Conservation (phyloP, 2,797 vertebrate species). For the Pseudochaenichthys georgianus region DNA sequence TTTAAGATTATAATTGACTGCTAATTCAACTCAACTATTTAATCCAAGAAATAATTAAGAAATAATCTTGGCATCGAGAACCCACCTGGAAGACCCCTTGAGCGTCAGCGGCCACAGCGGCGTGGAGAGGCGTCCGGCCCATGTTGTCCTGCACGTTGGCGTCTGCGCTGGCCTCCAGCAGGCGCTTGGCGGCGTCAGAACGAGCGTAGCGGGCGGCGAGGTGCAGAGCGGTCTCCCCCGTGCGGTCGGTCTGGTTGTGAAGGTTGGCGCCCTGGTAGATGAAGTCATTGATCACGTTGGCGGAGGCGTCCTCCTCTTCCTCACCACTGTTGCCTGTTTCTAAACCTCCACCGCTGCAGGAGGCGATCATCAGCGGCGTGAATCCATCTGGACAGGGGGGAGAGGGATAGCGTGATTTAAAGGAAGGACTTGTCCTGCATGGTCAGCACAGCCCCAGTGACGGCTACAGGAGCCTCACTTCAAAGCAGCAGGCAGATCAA, state of each 20-base stretch:
- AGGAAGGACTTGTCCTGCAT: constrained; percentile 23
- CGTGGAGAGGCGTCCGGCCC: constrained; percentile 95
- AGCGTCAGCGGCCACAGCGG: constrained; percentile 94
- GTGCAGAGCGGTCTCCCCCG: constrained; percentile 95
- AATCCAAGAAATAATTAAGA: neutral
- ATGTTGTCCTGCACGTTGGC: constrained; percentile 98
- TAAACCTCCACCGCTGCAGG: constrained; percentile 96
- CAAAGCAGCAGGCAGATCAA: constrained; percentile 78
- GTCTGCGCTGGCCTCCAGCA: constrained; percentile 95
- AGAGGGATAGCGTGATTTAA: neutral
- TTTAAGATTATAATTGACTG: neutral
- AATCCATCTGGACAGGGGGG: constrained; percentile 89
- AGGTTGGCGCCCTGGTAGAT: constrained; percentile 97
- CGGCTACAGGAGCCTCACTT: constrained; percentile 58
- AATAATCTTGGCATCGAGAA: neutral
- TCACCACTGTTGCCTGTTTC: constrained; percentile 96
- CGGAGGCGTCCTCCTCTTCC: constrained; percentile 94
- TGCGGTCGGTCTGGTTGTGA: constrained; percentile 97
- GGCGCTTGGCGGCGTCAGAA: constrained; percentile 95
- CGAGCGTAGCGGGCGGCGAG: constrained; percentile 95
- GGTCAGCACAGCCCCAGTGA: constrained; percentile 57
- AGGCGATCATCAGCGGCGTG: constrained; percentile 98
- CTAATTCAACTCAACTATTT: neutral
- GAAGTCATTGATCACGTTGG: constrained; percentile 95
- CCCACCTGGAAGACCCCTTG: constrained; percentile 97